phyloP scores from a whole-genome alignment of 2,888 invertebrate species.

The Buathra laborator region DNA sequence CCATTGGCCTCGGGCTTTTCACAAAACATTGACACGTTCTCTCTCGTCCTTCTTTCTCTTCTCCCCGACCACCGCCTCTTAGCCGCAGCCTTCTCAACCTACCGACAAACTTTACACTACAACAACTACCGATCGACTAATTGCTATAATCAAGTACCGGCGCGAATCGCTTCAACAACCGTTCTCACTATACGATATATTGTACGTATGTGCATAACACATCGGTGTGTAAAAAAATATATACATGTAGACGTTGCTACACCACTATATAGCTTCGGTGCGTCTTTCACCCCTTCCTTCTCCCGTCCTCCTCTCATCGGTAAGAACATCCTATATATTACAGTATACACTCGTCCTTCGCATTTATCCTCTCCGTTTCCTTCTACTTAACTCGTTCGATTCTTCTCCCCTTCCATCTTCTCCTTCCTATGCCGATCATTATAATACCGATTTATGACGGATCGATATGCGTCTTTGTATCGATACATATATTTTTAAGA shows the following conservation, averaged over 20 bases:
- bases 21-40: conserved; percentile 74
- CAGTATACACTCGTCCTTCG: conserved; percentile 40
- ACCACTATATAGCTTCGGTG: conserved; percentile 9
- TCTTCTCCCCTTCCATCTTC: conserved; percentile 18
- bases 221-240: conserved; percentile 34
- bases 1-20: conserved; percentile 73
- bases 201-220: conserved; percentile 25
- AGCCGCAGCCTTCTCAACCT: conserved; percentile 21
- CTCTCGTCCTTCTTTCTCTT: conserved; percentile 44
- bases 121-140: conserved; percentile 71
- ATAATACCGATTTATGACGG: conserved; percentile 42
- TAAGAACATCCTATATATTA: conserved; percentile 53
- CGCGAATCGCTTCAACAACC: conserved; percentile 66
- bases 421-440: conserved; percentile 2
- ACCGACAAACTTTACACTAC: conserved; percentile 61
- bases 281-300: conserved; percentile 20
- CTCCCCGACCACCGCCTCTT: conserved; percentile 45
- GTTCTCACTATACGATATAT: conserved; percentile 45
- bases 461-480: background rate
- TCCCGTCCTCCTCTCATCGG: background rate
- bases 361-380: conserved; percentile 44
- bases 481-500: background rate
- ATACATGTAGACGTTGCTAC: conserved; percentile 24
- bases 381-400: conserved; percentile 42
- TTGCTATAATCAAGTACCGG: conserved; percentile 75